Evolutionary conservation across 2,113 vertebrate species (phyloP).

Genomic region (Leptobrachium ailaonicum): DNA sequence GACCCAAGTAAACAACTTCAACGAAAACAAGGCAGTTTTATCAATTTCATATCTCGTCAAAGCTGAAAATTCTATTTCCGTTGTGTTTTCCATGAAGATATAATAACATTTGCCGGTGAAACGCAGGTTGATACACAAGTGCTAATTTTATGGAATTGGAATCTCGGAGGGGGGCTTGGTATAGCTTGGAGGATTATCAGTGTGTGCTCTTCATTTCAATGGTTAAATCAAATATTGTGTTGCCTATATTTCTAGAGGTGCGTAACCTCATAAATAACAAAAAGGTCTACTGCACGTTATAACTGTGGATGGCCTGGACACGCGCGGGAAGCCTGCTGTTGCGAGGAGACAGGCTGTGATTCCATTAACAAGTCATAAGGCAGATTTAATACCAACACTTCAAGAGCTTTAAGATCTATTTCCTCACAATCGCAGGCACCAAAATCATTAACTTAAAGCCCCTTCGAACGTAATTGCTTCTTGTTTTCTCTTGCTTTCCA

Average conservation of each 20-base stretch:
- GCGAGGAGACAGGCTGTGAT: neutral
- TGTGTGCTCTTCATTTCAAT: neutral
- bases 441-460: conserved; percentile 38
- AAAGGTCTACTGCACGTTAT: neutral
- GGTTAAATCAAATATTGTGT: neutral
- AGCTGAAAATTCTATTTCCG: neutral
- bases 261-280: neutral
- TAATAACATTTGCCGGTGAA: neutral
- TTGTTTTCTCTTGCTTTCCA: conserved; percentile 23
- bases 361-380: conserved; percentile 10
- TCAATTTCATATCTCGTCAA: neutral
- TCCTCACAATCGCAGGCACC: neutral
- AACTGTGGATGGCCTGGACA: neutral
- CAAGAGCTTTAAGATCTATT: conserved; percentile 6
- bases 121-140: neutral
- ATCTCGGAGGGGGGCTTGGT: neutral
- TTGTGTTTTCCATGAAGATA: neutral
- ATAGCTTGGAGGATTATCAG: neutral
- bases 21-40: no score
- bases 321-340: neutral
- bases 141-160: neutral
- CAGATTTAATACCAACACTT: conserved; percentile 18
- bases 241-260: neutral
- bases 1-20: no score
- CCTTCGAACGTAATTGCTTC: conserved; percentile 38